These are phyloP conservation scores for Nematolebias whitei DNA, from an alignment of 2,113 vertebrate genomes.

Conservation along the genomic window DNA sequence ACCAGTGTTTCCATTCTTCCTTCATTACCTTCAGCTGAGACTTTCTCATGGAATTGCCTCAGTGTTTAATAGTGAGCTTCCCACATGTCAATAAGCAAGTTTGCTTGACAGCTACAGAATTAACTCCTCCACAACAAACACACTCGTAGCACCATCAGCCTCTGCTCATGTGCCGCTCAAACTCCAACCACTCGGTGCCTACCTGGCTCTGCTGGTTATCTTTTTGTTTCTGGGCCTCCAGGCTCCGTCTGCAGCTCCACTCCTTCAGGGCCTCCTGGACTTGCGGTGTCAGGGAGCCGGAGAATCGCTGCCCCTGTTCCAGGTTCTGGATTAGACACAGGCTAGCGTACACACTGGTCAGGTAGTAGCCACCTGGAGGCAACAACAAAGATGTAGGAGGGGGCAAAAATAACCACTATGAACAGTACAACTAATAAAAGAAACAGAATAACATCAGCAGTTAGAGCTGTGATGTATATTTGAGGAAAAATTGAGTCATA, in stretches of 20 bases:
- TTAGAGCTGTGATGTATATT: not conserved
- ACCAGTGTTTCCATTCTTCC: not conserved
- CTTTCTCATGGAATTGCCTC: conserved; percentile 18
- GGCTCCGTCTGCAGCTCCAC: conserved; percentile 78
- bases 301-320: conserved; percentile 43
- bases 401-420: not conserved
- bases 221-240: conserved; percentile 77
- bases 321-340: conserved; percentile 79
- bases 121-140: conserved; percentile 34
- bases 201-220: conserved; percentile 80
- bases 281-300: conserved; percentile 63
- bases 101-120: not conserved
- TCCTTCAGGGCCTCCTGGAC: conserved; percentile 76
- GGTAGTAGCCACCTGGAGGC: conserved; percentile 80
- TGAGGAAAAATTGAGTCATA: too few relatives aligned
- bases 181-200: not conserved
- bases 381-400: conserved; percentile 1
- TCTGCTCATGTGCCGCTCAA: not conserved
- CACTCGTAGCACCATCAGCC: conserved; percentile 19
- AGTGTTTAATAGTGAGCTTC: conserved; percentile 13
- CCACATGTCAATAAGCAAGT: not conserved
- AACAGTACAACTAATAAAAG: not conserved
- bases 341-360: conserved; percentile 82
- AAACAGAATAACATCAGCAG: accelerated
- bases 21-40: not conserved